Percentiles rank a stretch among this genome's conserved stretches.
Evolutionary conservation across 2,888 invertebrate species (phyloP).

Genomic region (Oasisia sp.): DNA sequence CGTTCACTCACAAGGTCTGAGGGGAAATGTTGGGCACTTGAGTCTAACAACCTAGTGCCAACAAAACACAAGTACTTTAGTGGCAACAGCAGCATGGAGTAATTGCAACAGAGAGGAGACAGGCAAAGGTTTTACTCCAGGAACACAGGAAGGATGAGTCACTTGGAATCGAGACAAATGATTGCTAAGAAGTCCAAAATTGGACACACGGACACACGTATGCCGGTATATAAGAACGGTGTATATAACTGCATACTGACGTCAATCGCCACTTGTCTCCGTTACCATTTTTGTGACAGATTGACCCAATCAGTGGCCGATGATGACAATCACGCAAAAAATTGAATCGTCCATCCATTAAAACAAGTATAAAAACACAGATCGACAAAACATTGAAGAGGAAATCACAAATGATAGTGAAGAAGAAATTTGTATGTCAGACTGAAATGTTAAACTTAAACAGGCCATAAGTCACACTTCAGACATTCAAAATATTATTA

Average conservation of each 20-base stretch:
- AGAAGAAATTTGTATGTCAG: too few relatives aligned
- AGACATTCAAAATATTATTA: too few relatives aligned
- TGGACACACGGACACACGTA: not conserved
- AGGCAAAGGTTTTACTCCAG: not conserved
- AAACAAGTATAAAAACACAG: not conserved
- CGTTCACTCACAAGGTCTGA: not conserved
- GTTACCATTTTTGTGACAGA: not conserved
- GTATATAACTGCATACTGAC: not conserved
- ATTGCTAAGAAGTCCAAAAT: not conserved
- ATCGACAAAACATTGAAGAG: not conserved
- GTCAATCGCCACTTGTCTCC: not conserved
- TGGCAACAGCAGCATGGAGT: not conserved
- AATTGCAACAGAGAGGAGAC: not conserved
- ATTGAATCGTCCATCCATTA: not conserved
- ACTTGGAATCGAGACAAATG: not conserved
- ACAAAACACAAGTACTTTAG: conserved; percentile 17
- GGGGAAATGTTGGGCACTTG: conserved; percentile 9
- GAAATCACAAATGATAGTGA: not conserved
- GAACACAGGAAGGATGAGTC: not conserved
- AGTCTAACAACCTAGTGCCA: conserved; percentile 2
- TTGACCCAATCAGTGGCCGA: not conserved
- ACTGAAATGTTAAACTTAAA: too few relatives aligned
- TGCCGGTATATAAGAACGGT: not conserved
- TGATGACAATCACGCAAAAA: not conserved
- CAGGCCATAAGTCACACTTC: too few relatives aligned